Evolutionary conservation across 2,113 vertebrate genomes (phyloP), one percentile per base, ranked within the genome.

Genomic region (Pterocles burchelli): DNA sequence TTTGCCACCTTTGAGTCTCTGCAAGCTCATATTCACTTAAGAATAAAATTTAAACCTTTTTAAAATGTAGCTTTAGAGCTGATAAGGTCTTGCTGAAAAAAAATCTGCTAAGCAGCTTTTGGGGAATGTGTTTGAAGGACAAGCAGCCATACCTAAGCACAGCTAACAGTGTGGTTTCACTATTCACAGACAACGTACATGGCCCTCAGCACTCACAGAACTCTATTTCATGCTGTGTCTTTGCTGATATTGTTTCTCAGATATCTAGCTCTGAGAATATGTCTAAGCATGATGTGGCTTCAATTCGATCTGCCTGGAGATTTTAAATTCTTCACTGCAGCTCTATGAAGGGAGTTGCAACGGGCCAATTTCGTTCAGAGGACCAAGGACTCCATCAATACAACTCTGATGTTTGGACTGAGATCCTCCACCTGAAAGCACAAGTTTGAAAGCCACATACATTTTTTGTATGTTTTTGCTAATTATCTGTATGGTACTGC

Each of bases 171-270:
- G 26, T 20, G 31, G 15, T 74, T 66, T 74, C 41, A 29, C 26
- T 85, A 19, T 26, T 52, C 55, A 38, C 70, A 34, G 17, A 77
- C 38, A 70, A 48, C 2, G 0, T 7, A 58, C 6, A 0, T 5
- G 28, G 33, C 76, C 51, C n/a, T 66, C 0, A 0, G 41, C 46
- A 46, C 25, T 76, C 38, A 19, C 18, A 70, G 18, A 52, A 63
- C 83, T 75, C n/a, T 82, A 2, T 34, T 75, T 85, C 49, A 33
- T 34, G 18, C 62, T 75, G 43, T 33, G 8, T 38, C 78, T 77
- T 85, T 90, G 71, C 52, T 59, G 38, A 14, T 79, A 52, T 26
- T 61, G 29, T 61, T 95, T 72, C 71, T 88, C 38, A 48, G 58
- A 43, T 31, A 48, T 43, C 34, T 45, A 48, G 6, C 20, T 85